Base-by-base conservation (phyloP, 2,797 vertebrate genomes). In the Trematomus bernacchii region DNA sequence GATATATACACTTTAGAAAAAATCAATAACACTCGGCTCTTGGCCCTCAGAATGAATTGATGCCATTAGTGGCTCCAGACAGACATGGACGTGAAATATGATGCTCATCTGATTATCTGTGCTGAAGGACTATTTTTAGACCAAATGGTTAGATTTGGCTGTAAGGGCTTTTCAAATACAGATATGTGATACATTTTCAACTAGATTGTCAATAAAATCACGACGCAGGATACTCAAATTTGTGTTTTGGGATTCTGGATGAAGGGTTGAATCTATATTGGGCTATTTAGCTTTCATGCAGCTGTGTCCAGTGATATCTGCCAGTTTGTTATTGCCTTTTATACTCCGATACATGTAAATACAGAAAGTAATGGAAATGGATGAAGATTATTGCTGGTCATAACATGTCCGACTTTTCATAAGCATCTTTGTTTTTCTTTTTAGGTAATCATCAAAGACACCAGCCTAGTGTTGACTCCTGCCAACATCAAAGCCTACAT, bases 371-470 rank as follows among this genome's bases (percentile, higher is more conserved):
- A 77, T 67, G 13, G 19, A 52, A 37, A 76, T 67, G 11, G 19
- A 52, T 59, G 27, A 23, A 52, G 19, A 23, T 63, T 16, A 70
- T 63, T 71, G n/a, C n/a, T n/a, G 13, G 6, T 64, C 43, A 6
- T 69, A 16, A 78, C 47, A 57, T 48, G 33, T 67, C 10, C 6
- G 6, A 10, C 12, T 52, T 50, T 30, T 21, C 14, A 71, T 69
- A 11, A 75, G 46, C 44, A 3, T 42, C 15, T 77, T 30, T 63
- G 1, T 71, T 69, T 8, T 75, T 62, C 33, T 76, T 75, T 76
- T 50, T 87, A 99, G 98, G 98, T 99, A 81, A 98, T 99, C 85
- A 99, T 99, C 91, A 99, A 98, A 89, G 98, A 99, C 92, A 98
- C 96, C 23, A 97, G 97, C 85, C 96, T 99, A 60, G 97, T 99